phyloP scores from a whole-genome alignment of 2,113 vertebrate genomes.

The Corythornis vintsioides region DNA sequence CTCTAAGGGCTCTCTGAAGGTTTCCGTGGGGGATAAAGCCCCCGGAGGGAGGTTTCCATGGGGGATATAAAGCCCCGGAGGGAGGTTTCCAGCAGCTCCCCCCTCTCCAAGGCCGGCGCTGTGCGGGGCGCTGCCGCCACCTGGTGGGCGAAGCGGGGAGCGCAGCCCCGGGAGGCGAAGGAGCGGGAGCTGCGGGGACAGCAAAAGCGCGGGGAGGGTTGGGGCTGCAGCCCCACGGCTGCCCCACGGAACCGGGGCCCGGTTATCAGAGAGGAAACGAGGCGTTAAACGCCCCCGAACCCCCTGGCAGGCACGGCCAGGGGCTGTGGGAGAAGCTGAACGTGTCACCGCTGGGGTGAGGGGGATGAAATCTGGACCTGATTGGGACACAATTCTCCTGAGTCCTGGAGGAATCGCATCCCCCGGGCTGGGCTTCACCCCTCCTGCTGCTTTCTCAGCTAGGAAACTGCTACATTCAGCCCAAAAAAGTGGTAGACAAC shows the following conservation, averaged over 20 bases:
- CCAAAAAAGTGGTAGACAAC: fast-evolving
- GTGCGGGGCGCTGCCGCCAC: background rate
- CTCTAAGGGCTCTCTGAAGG: fast-evolving
- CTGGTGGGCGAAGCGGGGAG: background rate
- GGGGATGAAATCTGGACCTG: fast-evolving
- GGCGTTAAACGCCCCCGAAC: background rate
- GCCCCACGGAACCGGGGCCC: background rate
- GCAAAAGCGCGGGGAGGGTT: background rate
- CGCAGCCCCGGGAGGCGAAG: background rate
- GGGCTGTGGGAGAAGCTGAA: background rate
- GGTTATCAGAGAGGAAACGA: fast-evolving
- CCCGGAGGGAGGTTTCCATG: background rate
- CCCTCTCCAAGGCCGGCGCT: too few relatives aligned
- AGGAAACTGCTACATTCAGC: fast-evolving
- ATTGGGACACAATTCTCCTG: fast-evolving
- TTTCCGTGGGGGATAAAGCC: background rate
- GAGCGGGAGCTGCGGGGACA: background rate
- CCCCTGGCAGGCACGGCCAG: background rate
- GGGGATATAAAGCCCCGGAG: background rate
- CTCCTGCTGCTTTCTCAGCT: background rate
- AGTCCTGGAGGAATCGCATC: fast-evolving
- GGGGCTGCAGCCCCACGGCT: background rate
- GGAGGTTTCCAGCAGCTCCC: background rate
- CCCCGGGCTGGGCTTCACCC: fast-evolving
- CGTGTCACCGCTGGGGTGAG: fast-evolving